phyloP scores from a whole-genome alignment of 2,113 vertebrate species.

The Dicerorhinus sumatrensis region DNA sequence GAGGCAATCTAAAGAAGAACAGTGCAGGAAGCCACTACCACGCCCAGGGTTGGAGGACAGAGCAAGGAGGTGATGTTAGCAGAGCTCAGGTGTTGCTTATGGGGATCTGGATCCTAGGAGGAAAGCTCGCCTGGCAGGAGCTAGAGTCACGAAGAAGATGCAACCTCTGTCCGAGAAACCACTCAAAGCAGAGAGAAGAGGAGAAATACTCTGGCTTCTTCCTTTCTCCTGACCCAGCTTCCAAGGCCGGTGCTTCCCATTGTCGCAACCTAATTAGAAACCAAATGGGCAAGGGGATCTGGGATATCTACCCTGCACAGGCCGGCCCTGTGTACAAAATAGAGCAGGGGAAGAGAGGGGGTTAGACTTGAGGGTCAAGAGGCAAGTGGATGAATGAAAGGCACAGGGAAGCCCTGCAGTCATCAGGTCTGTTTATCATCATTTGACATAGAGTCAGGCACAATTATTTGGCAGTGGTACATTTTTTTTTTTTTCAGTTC shows the following conservation, averaged over 20 bases:
- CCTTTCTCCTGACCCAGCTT: not conserved
- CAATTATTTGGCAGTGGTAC: not conserved
- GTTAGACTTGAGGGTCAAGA: not conserved
- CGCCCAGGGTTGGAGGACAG: not conserved
- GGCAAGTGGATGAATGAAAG: not conserved
- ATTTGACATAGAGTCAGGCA: not conserved
- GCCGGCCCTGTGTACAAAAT: not conserved
- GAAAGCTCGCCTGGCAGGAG: not conserved
- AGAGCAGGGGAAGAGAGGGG: not conserved
- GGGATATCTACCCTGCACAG: not conserved
- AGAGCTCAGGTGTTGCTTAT: not conserved
- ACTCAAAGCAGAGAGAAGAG: not conserved
- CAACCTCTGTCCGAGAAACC: not conserved
- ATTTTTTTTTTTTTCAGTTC: not conserved
- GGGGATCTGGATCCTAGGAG: not conserved
- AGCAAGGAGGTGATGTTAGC: not conserved
- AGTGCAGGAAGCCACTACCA: not conserved
- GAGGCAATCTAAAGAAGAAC: not conserved
- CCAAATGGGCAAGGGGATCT: not conserved
- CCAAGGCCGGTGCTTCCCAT: not conserved
- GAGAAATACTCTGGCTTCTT: not conserved
- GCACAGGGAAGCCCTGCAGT: not conserved
- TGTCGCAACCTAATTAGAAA: not conserved
- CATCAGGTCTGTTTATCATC: not conserved
- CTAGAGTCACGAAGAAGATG: not conserved